Evolutionary conservation across 2,113 vertebrate species (phyloP).

Genomic region (Pituophis catenifer): DNA sequence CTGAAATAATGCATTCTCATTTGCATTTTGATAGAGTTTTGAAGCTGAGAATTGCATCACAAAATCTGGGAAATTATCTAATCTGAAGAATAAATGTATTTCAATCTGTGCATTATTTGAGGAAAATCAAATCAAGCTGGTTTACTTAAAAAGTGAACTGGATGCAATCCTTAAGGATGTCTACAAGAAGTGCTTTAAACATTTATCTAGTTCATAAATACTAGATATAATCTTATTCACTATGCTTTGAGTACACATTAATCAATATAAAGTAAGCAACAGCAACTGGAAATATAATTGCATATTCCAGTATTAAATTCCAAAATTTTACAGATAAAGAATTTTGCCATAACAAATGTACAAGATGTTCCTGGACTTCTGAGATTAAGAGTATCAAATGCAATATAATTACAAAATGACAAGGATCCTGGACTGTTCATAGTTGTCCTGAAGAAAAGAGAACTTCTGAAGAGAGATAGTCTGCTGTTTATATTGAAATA

Average conservation of each 20-base stretch:
- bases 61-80: not conserved
- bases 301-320: not conserved
- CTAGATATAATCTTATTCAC: not conserved
- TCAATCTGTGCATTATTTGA: not conserved
- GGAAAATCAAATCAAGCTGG: not conserved
- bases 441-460: not conserved
- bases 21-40: not conserved
- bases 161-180: not conserved
- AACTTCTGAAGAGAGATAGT: not conserved
- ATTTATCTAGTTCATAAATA: not conserved
- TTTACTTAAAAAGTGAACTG: not conserved
- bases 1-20: not conserved
- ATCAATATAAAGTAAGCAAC: not conserved
- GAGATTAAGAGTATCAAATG: not conserved
- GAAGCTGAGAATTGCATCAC: not conserved
- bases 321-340: not conserved
- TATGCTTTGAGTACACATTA: not conserved
- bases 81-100: not conserved
- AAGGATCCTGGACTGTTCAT: not conserved
- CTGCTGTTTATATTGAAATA: not conserved
- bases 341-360: not conserved
- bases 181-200: not conserved
- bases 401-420: not conserved
- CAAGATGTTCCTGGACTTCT: not conserved
- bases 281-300: not conserved